phyloP scores from a whole-genome alignment of 2,113 vertebrate genomes.

The Leptobrachium leishanense region DNA sequence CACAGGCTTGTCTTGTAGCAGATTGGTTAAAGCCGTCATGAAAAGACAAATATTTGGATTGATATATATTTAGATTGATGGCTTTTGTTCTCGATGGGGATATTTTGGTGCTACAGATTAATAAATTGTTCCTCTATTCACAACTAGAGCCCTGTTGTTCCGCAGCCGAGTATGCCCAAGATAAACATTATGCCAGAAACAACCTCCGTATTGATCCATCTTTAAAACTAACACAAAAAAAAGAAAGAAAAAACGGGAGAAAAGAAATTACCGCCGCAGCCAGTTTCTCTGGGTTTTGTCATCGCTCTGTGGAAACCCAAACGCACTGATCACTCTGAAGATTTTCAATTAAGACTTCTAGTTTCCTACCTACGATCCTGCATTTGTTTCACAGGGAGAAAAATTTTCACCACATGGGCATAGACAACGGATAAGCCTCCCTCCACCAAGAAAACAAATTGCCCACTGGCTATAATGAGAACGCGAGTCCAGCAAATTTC shows the following conservation, averaged over 20 bases:
- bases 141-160: slow-evolving; percentile 14
- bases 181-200: slow-evolving; percentile 19
- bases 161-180: slow-evolving; percentile 1
- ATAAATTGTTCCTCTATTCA: slow-evolving; percentile 11
- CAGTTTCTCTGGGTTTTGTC: slow-evolving; percentile 20
- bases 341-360: slow-evolving; percentile 68
- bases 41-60: slow-evolving; percentile 32
- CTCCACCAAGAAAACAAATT: slow-evolving; percentile 77
- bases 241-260: background rate
- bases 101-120: slow-evolving; percentile 22
- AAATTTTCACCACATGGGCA: slow-evolving; percentile 69
- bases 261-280: background rate
- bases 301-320: slow-evolving; percentile 42
- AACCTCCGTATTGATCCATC: slow-evolving; percentile 22
- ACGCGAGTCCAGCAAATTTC: slow-evolving; percentile 64
- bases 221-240: background rate
- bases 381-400: slow-evolving; percentile 67
- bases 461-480: slow-evolving; percentile 68
- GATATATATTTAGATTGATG: slow-evolving; percentile 19
- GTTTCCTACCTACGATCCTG: slow-evolving; percentile 62
- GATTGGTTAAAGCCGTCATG: slow-evolving; percentile 14
- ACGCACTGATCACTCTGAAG: slow-evolving; percentile 49
- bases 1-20: slow-evolving; percentile 1
- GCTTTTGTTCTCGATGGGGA: background rate
- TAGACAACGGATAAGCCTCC: slow-evolving; percentile 68